Evolutionary conservation across 2,797 vertebrate genomes (phyloP).

Genomic region (Graptemys geographica): DNA sequence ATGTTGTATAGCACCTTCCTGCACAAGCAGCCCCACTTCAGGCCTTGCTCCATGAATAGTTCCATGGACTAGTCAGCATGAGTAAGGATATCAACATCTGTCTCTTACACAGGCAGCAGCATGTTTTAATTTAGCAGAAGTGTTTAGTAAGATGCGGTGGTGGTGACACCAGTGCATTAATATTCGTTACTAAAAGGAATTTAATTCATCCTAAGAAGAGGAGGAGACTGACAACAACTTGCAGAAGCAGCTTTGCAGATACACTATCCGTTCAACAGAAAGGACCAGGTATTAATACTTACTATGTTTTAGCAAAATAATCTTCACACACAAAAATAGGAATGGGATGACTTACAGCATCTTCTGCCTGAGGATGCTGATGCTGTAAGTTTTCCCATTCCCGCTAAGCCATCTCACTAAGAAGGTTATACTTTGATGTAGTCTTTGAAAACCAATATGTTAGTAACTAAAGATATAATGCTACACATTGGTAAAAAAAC

Average conservation of each 20-base stretch:
- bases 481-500: background rate
- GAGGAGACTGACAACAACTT: conserved; percentile 35
- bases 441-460: background rate
- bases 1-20: background rate
- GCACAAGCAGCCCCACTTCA: background rate
- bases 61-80: background rate
- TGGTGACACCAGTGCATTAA: background rate
- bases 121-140: background rate
- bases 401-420: background rate
- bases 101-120: background rate
- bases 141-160: rapidly evolving
- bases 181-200: background rate
- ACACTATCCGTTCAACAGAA: background rate
- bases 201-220: background rate
- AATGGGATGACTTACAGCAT: background rate
- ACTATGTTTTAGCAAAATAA: conserved; percentile 16
- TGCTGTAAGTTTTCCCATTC: too few relatives aligned
- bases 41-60: too few relatives aligned
- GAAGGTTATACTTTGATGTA: background rate
- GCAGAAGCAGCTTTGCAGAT: background rate
- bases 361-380: background rate
- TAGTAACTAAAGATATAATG: background rate
- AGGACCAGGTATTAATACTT: background rate
- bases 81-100: conserved; percentile 20
- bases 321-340: background rate